A percentile compares a stretch with the other conserved stretches of the same genome.
Conservation (phyloP, 2,888 invertebrate species). For the Ligdia adustata region DNA sequence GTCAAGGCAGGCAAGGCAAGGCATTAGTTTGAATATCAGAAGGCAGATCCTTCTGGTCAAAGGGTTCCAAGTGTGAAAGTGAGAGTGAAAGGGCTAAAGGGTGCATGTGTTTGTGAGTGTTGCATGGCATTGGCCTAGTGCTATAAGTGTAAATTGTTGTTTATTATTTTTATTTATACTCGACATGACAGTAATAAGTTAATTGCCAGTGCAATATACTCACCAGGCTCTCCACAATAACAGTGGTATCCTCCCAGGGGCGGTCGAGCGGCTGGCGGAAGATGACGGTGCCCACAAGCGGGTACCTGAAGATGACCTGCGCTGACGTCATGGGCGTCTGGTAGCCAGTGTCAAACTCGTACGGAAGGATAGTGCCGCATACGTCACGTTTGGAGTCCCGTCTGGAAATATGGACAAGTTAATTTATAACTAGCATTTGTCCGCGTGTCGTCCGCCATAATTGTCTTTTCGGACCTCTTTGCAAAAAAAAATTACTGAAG, state of each 20-base stretch:
- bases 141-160: too few species aligned
- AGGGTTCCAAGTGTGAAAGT: too few species aligned
- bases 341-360: constrained; percentile 86
- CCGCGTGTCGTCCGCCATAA: too few species aligned
- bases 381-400: constrained; percentile 59
- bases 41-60: too few species aligned
- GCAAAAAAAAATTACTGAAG: too few species aligned
- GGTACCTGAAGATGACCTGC: constrained; percentile 92
- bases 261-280: constrained; percentile 91
- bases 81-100: too few species aligned
- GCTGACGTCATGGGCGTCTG: constrained; percentile 91
- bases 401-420: constrained; percentile 40
- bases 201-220: constrained; percentile 16
- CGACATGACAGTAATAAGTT: neutral
- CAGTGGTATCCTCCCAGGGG: constrained; percentile 93
- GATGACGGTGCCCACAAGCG: constrained; percentile 92
- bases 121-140: too few species aligned
- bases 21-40: too few species aligned
- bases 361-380: constrained; percentile 86
- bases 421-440: neutral
- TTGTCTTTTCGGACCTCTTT: too few species aligned
- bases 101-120: too few species aligned
- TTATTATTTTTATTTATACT: too few species aligned
- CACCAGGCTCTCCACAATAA: constrained; percentile 89
- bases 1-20: too few species aligned